Evolutionary conservation across 30 jellyfish, hydroid and myxozoan species (phyloP), one percentile per base, ranked within the genome.

Genomic region (Aurelia sp.): DNA sequence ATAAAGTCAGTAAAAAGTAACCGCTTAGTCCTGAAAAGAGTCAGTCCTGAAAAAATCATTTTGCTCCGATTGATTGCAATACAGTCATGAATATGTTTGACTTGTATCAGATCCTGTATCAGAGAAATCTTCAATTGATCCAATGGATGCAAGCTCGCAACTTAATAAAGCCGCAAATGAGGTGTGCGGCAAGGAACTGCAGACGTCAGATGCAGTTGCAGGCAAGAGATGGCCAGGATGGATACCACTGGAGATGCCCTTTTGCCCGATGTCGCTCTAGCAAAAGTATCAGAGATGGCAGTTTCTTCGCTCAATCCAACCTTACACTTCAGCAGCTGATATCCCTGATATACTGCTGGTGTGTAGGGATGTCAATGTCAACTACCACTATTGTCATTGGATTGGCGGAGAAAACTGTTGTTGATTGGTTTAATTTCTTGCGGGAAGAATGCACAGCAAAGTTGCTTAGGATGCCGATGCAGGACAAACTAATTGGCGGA

Each of bases 391-490:
- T 35, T 19, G 27, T 13, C 21, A 44, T 44, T 44, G 55, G 55
- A 44, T 37, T 37, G 70, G 50, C 31, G 22, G 70, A 63, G 19
- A 30, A 8, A 27, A 85, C 95, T 20, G 81, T 85, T 1, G 35
- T 73, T 10, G 90, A 60, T 55, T 85, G 92, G 95, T 58, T 8
- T 48, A 87, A 62, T 52, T 74, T 35, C 15, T 75, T 82, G 74
- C 87, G 76, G 16, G 86, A 76, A 55, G 86, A 74, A 22, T 76
- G 86, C 53, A 4, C 63, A 4, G 21, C 86, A 76, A 41, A 51
- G 72, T 22, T 85, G 23, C 65, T 75, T 0, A 58, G 70, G 75
- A 37, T 68, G 30, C 93, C 93, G 41, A 3, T 21, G 8, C 53
- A 10, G 71, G 71, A 61, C 71, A 61, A 12, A n/a, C 76, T 41